A percentile compares a stretch with the other conserved stretches of the same genome.
These are phyloP conservation scores for Xenus cinereus DNA, from an alignment of 2,113 vertebrate genomes.

Conservation along the genomic window DNA sequence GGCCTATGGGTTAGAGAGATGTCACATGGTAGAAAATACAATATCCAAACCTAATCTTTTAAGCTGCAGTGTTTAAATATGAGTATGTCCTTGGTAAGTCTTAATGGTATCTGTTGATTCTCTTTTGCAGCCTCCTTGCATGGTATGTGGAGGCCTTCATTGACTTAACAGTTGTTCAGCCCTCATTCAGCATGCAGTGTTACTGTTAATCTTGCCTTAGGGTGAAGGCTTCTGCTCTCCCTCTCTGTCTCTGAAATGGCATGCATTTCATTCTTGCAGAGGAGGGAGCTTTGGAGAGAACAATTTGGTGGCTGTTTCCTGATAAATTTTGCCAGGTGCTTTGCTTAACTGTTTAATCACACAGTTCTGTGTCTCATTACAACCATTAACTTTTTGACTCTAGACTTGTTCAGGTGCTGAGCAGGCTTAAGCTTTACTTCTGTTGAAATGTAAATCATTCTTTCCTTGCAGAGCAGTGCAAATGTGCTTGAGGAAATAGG, in stretches of 20 bases:
- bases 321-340: not conserved
- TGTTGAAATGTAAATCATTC: not conserved
- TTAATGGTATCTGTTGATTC: not conserved
- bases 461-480: not conserved
- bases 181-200: not conserved
- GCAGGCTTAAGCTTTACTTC: slow-evolving; percentile 13
- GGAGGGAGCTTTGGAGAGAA: not conserved
- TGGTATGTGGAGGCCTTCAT: not conserved
- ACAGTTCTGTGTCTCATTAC: not conserved
- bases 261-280: not conserved
- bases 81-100: not conserved
- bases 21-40: not conserved
- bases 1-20: not conserved
- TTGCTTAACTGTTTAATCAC: not conserved
- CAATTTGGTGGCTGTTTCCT: not conserved
- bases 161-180: not conserved
- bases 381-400: not conserved
- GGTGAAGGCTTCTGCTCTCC: not conserved
- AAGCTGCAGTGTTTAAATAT: not conserved
- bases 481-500: not conserved
- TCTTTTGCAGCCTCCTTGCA: not conserved
- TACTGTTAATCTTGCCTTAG: not conserved
- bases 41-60: not conserved
- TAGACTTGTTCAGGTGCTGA: not conserved
- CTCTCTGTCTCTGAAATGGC: not conserved